These are phyloP conservation scores for Sebastes elongatus DNA, from an alignment of 2,797 vertebrate genomes.

Conservation along the genomic window DNA sequence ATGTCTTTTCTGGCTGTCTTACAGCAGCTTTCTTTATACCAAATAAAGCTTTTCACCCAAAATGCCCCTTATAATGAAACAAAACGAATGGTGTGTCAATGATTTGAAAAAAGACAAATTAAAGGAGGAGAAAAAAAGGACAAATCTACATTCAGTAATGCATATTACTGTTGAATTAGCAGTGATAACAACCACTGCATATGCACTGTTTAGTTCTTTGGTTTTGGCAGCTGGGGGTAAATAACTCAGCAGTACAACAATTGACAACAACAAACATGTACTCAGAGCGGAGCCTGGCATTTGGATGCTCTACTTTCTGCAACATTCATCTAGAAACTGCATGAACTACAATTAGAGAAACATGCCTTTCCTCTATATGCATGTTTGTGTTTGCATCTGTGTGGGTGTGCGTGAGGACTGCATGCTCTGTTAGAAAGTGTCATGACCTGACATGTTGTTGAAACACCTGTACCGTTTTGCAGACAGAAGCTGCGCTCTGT, in stretches of 20 bases:
- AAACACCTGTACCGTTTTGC: conserved; percentile 14
- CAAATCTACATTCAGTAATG: not conserved
- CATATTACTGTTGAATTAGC: conserved; percentile 20
- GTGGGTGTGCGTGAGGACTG: not conserved
- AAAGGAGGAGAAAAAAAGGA: not conserved
- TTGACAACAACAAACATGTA: not conserved
- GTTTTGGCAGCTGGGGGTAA: conserved; percentile 21
- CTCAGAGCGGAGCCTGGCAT: conserved; percentile 16
- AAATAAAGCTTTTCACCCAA: conserved; percentile 6
- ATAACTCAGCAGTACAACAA: conserved; percentile 17
- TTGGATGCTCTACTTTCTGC: conserved; percentile 27
- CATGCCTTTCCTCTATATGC: not conserved
- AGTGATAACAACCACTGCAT: conserved; percentile 6
- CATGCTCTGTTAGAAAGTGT: not conserved
- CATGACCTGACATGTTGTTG: not conserved
- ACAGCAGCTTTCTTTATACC: conserved; percentile 16
- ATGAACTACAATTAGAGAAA: not conserved
- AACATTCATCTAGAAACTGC: conserved; percentile 16
- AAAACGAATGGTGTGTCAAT: not conserved
- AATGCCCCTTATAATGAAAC: conserved; percentile 7
- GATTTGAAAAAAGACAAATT: conserved; percentile 1
- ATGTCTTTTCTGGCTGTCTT: conserved; percentile 19
- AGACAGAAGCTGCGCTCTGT: not conserved
- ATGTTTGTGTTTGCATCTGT: not conserved
- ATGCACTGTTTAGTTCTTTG: conserved; percentile 1